Base-by-base conservation (phyloP, 35 echinoderm and acorn worm species). In the Apostichopus californicus region DNA sequence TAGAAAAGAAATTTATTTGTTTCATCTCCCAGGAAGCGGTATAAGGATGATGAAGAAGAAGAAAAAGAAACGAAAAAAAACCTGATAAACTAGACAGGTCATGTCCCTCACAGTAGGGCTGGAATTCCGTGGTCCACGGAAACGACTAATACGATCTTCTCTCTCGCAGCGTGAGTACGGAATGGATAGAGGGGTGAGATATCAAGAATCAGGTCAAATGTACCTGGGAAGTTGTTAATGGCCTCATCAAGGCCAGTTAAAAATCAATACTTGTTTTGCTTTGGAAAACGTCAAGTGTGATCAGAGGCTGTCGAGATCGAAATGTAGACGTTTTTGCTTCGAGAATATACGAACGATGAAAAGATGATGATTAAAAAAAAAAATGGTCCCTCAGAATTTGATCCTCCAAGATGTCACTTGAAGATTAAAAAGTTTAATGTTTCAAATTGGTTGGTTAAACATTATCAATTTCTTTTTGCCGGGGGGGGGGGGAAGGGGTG, bases 51-150 rank as follows among this genome's bases (percentile, higher is more conserved):
- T 9, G 55, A 59, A 59, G 58, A 61, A 56, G 24, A n/a, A 58
- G 6, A 85, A 85, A 75, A 85, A 2, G 3, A 34, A 34, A 3
- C 2, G 3, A 3, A 46, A 46, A 46, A 46, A 15, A 85, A 85
- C 24, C 57, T 23, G 81, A 20, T 20, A 58, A 23, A 85, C 55
- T 56, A 46, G 34, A 54, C 17, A 58, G 81, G 81, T 85, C 81
- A 55, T 58, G 81, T 5, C 81, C 81, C 63, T 85, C 81, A 85
- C 81, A 9, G 54, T 58, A 58, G 81, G 55, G 54, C 11, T 85
- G 81, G 81, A 85, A 85, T 85, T 85, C 81, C 11, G 81, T 85
- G 81, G 81, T 85, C 81, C 58, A 22, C 58, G 56, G 58, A 15
- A 59, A 59, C 54, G 57, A 85, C 22, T 58, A 85, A 85, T 85